Percentiles rank a stretch among this genome's conserved stretches.
Conservation (phyloP, 30 jellyfish, hydroid and myxozoan species). For the Clytia hemisphaerica region DNA sequence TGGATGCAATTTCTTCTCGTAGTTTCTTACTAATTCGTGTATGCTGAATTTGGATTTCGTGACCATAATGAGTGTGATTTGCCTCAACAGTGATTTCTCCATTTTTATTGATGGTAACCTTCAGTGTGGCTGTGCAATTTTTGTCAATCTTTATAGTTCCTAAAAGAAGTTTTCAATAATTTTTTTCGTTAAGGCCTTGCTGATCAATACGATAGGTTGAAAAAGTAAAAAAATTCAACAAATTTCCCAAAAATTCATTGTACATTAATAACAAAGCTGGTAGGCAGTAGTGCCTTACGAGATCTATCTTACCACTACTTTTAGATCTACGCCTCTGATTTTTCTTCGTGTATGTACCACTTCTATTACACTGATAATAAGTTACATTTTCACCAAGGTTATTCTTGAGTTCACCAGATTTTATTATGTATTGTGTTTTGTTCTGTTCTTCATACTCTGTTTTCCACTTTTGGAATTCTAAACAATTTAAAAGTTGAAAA, state of each 20-base stretch:
- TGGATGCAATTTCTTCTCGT: slow-evolving; percentile 29
- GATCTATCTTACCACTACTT: neutral
- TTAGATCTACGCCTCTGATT: neutral
- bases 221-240: too few species aligned
- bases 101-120: neutral
- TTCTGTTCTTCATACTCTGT: neutral
- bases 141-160: slow-evolving; percentile 40
- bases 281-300: too few species aligned
- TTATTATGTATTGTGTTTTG: neutral
- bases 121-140: slow-evolving; percentile 45
- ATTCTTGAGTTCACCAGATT: neutral
- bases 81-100: neutral
- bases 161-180: neutral
- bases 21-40: slow-evolving; percentile 16
- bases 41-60: slow-evolving; percentile 19
- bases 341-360: neutral
- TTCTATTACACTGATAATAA: slow-evolving; percentile 6
- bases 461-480: slow-evolving; percentile 7
- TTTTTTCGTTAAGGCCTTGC: neutral
- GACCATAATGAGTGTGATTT: slow-evolving; percentile 38
- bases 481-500: too few species aligned
- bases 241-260: too few species aligned
- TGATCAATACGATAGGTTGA: neutral
- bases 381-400: neutral
- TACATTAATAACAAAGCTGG: too few species aligned